phyloP scores from a whole-genome alignment of 1,140 invertebrate species.

The Plectrocnemia conspersa region DNA sequence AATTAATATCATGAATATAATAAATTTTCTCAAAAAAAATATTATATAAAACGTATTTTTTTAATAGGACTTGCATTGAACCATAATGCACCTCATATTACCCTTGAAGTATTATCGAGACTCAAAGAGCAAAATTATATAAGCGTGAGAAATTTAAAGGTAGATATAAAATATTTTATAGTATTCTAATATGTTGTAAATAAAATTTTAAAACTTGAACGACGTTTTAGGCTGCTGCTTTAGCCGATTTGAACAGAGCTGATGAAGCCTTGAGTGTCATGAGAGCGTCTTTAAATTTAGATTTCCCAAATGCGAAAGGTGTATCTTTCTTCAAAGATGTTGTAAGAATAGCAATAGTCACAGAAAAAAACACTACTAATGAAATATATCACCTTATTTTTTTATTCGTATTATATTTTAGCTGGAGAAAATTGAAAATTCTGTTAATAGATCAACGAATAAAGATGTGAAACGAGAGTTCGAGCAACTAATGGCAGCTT shows the following conservation, averaged over 20 bases:
- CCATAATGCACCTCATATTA: conserved; percentile 60
- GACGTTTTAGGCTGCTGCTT: conserved; percentile 50
- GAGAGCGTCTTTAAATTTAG: conserved; percentile 53
- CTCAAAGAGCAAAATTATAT: conserved; percentile 57
- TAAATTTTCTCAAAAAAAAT: background rate
- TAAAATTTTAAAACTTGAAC: conserved; percentile 10
- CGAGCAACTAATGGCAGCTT: conserved; percentile 19
- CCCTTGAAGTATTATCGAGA: conserved; percentile 60
- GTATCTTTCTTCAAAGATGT: conserved; percentile 50
- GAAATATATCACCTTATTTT: conserved; percentile 5
- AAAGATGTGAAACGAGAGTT: conserved; percentile 24
- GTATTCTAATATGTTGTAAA: conserved; percentile 14
- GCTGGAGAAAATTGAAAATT: conserved; percentile 21
- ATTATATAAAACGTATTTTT: conserved; percentile 42
- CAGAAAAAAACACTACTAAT: too few species aligned
- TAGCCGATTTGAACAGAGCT: conserved; percentile 56
- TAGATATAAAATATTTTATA: conserved; percentile 38
- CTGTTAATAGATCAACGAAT: conserved; percentile 15
- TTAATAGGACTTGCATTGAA: conserved; percentile 62
- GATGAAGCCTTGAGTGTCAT: conserved; percentile 63
- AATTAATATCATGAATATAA: conserved; percentile 1
- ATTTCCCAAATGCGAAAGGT: conserved; percentile 47
- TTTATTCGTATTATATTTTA: conserved; percentile 16
- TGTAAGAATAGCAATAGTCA: conserved; percentile 12
- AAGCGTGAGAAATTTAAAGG: conserved; percentile 63